Evolutionary conservation across 2,113 vertebrate species (phyloP).

Genomic region (Nerophis lumbriciformis): DNA sequence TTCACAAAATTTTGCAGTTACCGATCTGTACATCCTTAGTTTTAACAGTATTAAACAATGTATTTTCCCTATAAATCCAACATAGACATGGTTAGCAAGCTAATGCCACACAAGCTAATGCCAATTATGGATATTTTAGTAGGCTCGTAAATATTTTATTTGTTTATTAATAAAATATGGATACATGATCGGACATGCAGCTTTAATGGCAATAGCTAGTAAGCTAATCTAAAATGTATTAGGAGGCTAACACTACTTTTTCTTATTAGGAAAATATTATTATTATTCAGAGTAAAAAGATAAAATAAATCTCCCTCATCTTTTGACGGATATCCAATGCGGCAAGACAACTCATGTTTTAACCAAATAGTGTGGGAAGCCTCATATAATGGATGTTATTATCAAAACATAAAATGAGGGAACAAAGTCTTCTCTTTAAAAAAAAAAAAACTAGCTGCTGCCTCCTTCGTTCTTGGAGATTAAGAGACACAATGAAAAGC

Average conservation of each 20-base stretch:
- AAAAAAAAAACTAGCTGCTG: not conserved
- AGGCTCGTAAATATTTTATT: not conserved
- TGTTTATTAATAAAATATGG: not conserved
- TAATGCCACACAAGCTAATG: not conserved
- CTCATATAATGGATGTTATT: conserved; percentile 2
- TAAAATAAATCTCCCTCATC: not conserved
- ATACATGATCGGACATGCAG: not conserved
- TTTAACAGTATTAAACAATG: not conserved
- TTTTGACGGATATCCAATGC: not conserved
- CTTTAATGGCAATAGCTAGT: not conserved
- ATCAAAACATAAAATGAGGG: not conserved
- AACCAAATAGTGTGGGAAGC: not conserved
- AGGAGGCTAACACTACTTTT: not conserved
- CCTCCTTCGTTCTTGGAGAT: conserved; percentile 10
- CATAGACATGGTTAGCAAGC: not conserved
- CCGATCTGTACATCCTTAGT: no score
- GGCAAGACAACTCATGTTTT: not conserved
- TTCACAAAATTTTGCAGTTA: no score
- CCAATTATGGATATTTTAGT: not conserved
- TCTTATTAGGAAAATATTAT: no score
- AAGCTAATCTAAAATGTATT: not conserved
- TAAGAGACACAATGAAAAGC: conserved; percentile 13
- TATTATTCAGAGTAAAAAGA: no score
- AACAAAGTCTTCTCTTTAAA: not conserved
- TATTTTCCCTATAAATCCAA: no score